A percentile compares a stretch with the other conserved stretches of the same genome.
Evolutionary conservation across 2,113 vertebrate genomes (phyloP).

Genomic region (Forbesichthys agassizii): DNA sequence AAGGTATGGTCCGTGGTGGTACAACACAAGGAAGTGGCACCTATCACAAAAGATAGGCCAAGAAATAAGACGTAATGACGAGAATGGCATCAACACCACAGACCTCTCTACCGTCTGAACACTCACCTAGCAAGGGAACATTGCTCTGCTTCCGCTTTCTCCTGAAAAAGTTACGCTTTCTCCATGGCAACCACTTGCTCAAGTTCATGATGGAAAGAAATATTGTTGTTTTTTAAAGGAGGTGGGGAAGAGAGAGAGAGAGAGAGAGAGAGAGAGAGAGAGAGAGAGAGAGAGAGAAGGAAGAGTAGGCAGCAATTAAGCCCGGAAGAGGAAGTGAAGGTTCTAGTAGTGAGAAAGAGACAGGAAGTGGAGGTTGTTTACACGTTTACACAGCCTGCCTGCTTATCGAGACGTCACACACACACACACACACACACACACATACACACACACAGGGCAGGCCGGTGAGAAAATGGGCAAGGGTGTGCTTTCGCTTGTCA

Average conservation of each 20-base stretch:
- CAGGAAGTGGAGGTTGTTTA: constrained; percentile 62
- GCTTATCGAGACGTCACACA: constrained; percentile 28
- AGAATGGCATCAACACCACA: not conserved
- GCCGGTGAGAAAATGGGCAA: constrained; percentile 19
- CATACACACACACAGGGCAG: too few species aligned
- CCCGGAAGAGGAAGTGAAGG: constrained; percentile 64
- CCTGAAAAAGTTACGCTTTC: constrained; percentile 65
- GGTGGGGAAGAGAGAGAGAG: not conserved
- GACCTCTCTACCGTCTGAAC: not conserved
- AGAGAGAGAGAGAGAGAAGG: not conserved
- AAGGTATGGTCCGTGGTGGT: too few species aligned
- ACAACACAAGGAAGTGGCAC: too few species aligned
- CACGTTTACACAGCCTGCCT: constrained; percentile 31
- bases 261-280: not conserved
- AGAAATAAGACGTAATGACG: too few species aligned
- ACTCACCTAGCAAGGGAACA: constrained; percentile 61
- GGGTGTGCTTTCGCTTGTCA: constrained; percentile 2
- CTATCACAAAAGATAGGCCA: too few species aligned
- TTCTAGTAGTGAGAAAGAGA: constrained; percentile 24
- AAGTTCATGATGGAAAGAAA: constrained; percentile 59
- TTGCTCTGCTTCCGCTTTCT: constrained; percentile 53
- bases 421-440: not conserved
- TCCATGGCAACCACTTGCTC: constrained; percentile 74
- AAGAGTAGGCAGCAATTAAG: constrained; percentile 20
- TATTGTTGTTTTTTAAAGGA: not conserved